phyloP scores from a whole-genome alignment of 2,797 vertebrate genomes.

The Cynopterus sphinx region DNA sequence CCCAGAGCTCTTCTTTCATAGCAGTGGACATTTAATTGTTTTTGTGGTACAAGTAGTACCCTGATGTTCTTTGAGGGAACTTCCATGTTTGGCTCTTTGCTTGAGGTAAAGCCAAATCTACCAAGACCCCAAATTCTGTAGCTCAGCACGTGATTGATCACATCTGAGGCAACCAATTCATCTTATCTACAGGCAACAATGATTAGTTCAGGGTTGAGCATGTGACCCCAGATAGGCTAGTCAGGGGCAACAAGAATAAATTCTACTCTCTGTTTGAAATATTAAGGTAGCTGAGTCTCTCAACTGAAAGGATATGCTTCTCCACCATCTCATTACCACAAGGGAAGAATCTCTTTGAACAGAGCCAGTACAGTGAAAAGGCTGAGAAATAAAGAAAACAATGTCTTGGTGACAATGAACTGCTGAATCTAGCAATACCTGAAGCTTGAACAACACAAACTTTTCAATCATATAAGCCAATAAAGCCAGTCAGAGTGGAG shows the following conservation, averaged over 20 bases:
- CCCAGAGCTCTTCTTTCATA: not conserved
- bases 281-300: not conserved
- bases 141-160: not conserved
- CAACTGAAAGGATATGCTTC: not conserved
- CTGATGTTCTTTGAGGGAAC: not conserved
- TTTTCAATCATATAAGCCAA: not conserved
- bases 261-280: not conserved
- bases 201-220: not conserved
- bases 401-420: not conserved
- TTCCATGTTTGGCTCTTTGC: not conserved
- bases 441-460: not conserved
- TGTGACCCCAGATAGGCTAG: not conserved
- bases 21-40: not conserved
- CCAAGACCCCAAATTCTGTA: not conserved
- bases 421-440: not conserved
- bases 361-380: not conserved
- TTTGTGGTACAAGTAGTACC: not conserved
- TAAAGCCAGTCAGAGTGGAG: not conserved
- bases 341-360: not conserved
- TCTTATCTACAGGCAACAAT: not conserved
- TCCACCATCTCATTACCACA: not conserved
- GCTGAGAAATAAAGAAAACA: not conserved
- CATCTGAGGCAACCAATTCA: not conserved
- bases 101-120: not conserved
- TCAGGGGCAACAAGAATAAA: not conserved